A percentile compares a stretch with the other conserved stretches of the same genome.
phyloP scores from a whole-genome alignment of 2,888 invertebrate genomes.

The Rosalia funebris region DNA sequence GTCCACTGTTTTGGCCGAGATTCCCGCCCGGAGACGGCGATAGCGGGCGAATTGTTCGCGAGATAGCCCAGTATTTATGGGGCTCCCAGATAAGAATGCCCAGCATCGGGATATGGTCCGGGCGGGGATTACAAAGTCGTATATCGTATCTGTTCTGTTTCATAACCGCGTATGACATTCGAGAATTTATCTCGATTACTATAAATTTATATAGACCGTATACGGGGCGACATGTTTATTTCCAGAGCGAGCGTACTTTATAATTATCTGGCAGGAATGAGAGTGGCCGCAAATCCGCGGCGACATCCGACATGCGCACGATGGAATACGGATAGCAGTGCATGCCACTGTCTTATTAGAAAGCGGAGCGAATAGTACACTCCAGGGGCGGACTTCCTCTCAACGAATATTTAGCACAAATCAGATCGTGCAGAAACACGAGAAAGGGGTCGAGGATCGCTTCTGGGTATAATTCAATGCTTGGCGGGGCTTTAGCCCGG shows the following conservation, averaged over 20 bases:
- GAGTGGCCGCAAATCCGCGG: background rate
- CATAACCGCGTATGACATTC: constrained; percentile 21
- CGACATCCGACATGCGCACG: background rate
- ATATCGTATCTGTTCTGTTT: constrained; percentile 16
- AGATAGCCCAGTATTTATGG: constrained; percentile 15
- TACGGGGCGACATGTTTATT: constrained; percentile 9
- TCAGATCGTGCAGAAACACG: no score
- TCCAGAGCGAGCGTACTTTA: constrained; percentile 1
- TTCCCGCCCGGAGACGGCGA: background rate
- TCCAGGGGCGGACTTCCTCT: no score
- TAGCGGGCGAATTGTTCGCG: background rate
- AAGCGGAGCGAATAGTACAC: no score
- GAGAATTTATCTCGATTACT: constrained; percentile 22
- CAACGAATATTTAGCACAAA: no score
- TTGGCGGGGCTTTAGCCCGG: no score
- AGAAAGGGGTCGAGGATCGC: no score
- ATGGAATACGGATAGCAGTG: background rate
- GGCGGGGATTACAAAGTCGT: constrained; percentile 19
- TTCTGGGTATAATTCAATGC: no score
- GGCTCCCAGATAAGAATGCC: constrained; percentile 10
- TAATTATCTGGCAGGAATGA: background rate
- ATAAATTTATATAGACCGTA: constrained; percentile 17
- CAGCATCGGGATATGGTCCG: constrained; percentile 4
- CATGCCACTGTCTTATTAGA: background rate
- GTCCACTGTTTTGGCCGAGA: background rate